Conservation (phyloP, 2,113 vertebrate genomes). For the Hystrix brachyura region DNA sequence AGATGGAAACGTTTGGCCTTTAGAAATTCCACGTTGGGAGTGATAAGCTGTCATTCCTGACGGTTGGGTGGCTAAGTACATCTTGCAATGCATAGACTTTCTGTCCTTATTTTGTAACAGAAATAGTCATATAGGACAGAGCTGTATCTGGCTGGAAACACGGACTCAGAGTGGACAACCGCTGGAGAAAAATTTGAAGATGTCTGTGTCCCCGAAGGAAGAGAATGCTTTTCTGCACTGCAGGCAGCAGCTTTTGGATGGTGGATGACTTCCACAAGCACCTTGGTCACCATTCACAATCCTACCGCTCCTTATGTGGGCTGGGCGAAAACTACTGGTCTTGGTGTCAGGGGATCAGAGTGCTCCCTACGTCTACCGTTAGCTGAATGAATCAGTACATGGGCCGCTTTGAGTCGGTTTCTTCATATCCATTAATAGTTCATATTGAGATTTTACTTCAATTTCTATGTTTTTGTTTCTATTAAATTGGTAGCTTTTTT, state of each 20-base stretch:
- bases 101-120: background rate
- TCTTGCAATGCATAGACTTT: background rate
- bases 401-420: background rate
- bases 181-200: background rate
- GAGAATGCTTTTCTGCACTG: fast-evolving
- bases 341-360: background rate
- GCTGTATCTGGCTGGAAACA: fast-evolving
- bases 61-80: background rate
- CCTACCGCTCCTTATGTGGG: fast-evolving
- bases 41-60: background rate
- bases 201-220: background rate
- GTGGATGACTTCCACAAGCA: fast-evolving
- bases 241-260: background rate
- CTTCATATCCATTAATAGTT: background rate
- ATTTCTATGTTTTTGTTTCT: background rate
- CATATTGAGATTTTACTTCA: background rate
- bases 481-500: background rate
- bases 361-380: background rate
- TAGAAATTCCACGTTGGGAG: background rate
- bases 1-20: fast-evolving
- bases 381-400: background rate
- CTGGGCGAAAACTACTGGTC: background rate
- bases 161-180: background rate
- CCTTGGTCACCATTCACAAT: background rate
- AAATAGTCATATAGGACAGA: background rate